Percentiles rank a stretch among this genome's conserved stretches.
phyloP scores from a whole-genome alignment of 64 coral and sea anemone species.

The Exaiptasia diaphana region DNA sequence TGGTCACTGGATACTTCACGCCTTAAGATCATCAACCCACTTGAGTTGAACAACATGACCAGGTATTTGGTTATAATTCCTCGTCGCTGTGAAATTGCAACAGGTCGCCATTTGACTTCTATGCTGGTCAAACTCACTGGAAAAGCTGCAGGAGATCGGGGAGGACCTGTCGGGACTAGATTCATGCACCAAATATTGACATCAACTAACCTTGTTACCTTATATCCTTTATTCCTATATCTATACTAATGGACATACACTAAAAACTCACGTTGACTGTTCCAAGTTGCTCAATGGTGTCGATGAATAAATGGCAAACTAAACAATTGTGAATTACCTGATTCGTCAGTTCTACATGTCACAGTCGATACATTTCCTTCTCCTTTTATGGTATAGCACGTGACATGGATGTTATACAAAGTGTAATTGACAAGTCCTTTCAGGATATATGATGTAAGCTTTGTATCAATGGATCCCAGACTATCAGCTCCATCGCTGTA shows the following conservation, averaged over 20 bases:
- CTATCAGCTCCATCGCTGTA: background rate
- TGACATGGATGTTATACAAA: constrained; percentile 13
- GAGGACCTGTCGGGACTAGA: constrained; percentile 36
- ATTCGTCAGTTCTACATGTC: constrained; percentile 15
- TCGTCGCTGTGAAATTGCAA: background rate
- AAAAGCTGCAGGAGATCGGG: background rate
- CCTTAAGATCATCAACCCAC: background rate
- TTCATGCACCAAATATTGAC: too few relatives aligned
- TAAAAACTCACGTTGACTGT: too few relatives aligned
- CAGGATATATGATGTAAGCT: background rate
- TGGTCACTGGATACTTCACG: background rate
- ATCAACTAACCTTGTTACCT: background rate
- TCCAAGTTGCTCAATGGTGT: too few relatives aligned
- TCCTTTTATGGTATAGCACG: constrained; percentile 18
- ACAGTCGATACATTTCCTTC: background rate
- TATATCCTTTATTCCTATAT: background rate
- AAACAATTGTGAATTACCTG: too few relatives aligned
- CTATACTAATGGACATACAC: background rate
- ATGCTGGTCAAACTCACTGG: background rate
- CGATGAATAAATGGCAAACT: too few relatives aligned
- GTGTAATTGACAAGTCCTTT: constrained; percentile 16
- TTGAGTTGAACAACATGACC: background rate
- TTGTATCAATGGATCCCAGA: background rate
- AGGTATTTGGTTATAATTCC: constrained; percentile 9
- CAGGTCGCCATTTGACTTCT: constrained; percentile 17